Percentiles rank a stretch among this genome's conserved stretches.
These are phyloP conservation scores for Linnaemya tessellans DNA, from an alignment of 2,888 invertebrate genomes.

Conservation along the genomic window DNA sequence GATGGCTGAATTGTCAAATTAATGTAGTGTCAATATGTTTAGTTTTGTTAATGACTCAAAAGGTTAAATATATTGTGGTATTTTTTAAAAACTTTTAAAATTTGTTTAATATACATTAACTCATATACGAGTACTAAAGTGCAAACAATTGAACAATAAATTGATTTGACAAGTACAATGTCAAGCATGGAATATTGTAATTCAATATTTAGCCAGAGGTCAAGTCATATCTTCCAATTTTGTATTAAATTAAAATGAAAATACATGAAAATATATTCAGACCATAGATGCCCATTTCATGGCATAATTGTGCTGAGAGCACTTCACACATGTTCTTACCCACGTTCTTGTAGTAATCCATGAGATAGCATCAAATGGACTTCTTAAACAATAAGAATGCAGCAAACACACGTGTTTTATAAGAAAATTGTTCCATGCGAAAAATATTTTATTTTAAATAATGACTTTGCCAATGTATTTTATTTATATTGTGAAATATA, in stretches of 20 bases:
- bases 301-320: no score
- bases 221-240: slow-evolving; percentile 36
- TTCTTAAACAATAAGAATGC: no score
- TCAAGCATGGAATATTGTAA: slow-evolving; percentile 46
- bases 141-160: slow-evolving; percentile 35
- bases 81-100: background rate
- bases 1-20: background rate
- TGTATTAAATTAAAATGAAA: background rate
- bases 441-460: no score
- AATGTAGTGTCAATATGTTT: background rate
- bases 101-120: background rate
- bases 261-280: background rate
- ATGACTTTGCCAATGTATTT: no score
- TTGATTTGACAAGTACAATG: slow-evolving; percentile 62
- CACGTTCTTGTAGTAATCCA: no score
- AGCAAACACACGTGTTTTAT: no score
- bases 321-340: no score
- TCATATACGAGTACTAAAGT: background rate
- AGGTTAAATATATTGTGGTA: slow-evolving; percentile 28
- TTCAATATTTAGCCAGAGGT: slow-evolving; percentile 47
- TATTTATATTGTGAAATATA: no score
- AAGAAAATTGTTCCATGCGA: no score
- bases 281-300: no score
- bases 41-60: background rate
- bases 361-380: no score